Evolutionary conservation across 2,888 invertebrate genomes (phyloP).

Genomic region (Calameuta filiformis): DNA sequence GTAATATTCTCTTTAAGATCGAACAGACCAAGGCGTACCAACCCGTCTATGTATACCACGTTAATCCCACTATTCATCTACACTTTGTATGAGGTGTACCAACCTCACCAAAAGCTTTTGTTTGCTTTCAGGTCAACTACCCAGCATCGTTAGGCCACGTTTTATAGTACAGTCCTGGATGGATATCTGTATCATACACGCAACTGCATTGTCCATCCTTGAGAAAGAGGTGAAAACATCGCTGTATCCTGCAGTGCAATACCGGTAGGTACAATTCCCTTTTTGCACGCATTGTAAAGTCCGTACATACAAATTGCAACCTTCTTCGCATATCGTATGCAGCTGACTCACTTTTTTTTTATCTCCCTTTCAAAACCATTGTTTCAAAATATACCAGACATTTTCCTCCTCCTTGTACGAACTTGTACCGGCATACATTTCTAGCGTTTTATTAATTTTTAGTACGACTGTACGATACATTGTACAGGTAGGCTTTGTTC

Average conservation of each 20-base stretch:
- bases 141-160: conserved; percentile 12
- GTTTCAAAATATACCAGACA: background rate
- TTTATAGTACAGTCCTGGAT: background rate
- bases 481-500: too few relatives aligned
- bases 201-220: background rate
- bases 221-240: background rate
- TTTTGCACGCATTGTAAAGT: background rate
- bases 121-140: conserved; percentile 17
- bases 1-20: conserved; percentile 16
- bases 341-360: background rate
- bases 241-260: background rate
- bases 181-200: background rate
- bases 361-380: background rate
- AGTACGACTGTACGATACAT: background rate
- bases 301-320: background rate
- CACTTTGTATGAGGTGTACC: background rate
- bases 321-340: background rate
- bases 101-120: conserved; percentile 13
- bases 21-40: background rate
- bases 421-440: background rate
- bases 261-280: background rate
- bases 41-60: background rate
- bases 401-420: background rate
- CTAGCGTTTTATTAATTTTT: background rate
- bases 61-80: background rate